Base-by-base conservation (phyloP, 2,888 invertebrate species). In the Sthenelais limicola region DNA sequence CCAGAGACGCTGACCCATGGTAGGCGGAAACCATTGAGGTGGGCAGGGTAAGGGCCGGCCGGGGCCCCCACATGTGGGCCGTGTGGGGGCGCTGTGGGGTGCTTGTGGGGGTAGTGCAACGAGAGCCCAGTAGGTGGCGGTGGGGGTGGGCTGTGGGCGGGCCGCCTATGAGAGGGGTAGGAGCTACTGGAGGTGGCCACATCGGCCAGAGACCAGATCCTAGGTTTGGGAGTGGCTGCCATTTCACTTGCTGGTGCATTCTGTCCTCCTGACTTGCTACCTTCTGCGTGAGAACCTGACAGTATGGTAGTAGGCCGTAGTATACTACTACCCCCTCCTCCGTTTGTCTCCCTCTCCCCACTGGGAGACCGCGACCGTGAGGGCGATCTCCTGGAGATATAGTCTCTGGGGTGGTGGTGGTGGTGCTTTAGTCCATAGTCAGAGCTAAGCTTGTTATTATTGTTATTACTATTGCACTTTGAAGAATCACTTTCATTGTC, bases 101-200 rank as follows among this genome's bases (percentile, higher is more conserved):
- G 72, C 62, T 62, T 43, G 43, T 49, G 72, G 38, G 58, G 52
- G 32, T 48, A 72, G 28, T 48, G 68, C 35, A 35, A 49, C 7
- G 28, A 72, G 26, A 47, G 72, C 26, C 72, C 69, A 56, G 48
- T 68, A 47, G 49, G 72, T n/a, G 21, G 71, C 24, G 35, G 71
- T 43, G 32, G 68, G 43, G 51, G 48, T 21, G 56, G 56, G 12
- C 33, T 66, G 24, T 58, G 54, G 7, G 71, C 67, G 18, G 73
- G 30, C 21, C 58, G 30, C 21, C 71, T 18, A 3, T 33, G 24
- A n/a, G 38, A 15, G 7, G 15, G 52, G 5, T 49, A 56, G 4
- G 70, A 33, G 35, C 32, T 7, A 28, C 67, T 30, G 26, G 67
- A 67, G 4, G 67, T 67, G 49, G 67, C 67, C n/a, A 49, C 30